phyloP scores from a whole-genome alignment of 2,797 vertebrate genomes.

The Natrix natrix region DNA sequence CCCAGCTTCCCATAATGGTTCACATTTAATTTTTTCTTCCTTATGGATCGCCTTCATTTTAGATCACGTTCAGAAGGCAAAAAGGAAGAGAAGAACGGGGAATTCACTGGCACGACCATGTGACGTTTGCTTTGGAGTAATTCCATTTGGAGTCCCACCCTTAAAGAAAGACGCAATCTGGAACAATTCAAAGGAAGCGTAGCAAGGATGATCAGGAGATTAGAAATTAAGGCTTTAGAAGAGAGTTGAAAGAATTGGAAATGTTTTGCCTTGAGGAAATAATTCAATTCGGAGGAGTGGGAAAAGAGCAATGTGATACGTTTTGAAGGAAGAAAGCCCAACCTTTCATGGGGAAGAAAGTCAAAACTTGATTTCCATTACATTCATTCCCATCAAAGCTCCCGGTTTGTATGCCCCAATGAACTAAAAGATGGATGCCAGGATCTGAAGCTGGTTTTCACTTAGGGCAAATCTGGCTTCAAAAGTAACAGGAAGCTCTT shows the following conservation, averaged over 20 bases:
- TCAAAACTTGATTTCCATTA: not conserved
- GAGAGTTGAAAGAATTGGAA: not conserved
- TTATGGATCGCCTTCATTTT: not conserved
- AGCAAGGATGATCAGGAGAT: not conserved
- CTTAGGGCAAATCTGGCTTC: not conserved
- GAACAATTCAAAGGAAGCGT: not conserved
- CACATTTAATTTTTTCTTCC: not conserved
- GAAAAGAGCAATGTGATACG: not conserved
- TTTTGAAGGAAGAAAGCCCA: not conserved
- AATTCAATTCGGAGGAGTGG: not conserved
- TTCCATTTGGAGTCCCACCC: not conserved
- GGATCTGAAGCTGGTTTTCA: not conserved
- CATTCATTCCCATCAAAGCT: not conserved
- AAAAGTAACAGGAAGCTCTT: not conserved
- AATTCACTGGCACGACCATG: not conserved
- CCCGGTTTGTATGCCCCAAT: not conserved
- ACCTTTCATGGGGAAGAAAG: not conserved
- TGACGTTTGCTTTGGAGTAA: constrained; percentile 48
- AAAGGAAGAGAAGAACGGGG: not conserved
- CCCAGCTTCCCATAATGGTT: not conserved
- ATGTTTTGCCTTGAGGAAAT: not conserved
- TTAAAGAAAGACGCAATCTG: not conserved
- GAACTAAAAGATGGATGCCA: not conserved
- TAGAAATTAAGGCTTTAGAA: not conserved
- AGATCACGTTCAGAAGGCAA: constrained; percentile 19